Conservation (phyloP, 2,888 invertebrate genomes). For the Dione vanillae region DNA sequence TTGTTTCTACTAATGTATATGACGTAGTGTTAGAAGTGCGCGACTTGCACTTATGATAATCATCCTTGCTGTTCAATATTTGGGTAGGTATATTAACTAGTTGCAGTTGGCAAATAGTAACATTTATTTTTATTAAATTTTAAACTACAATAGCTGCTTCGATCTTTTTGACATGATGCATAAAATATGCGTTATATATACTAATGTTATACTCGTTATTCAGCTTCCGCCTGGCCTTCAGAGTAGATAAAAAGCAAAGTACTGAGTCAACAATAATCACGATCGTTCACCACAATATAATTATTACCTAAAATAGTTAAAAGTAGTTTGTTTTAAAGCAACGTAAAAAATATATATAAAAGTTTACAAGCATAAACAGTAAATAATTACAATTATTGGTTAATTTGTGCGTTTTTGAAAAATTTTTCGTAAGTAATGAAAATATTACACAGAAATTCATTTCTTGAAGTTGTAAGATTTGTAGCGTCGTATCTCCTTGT, state of each 20-base stretch:
- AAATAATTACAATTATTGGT: background rate
- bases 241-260: too few species aligned
- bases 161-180: too few species aligned
- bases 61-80: slow-evolving; percentile 84
- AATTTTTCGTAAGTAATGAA: background rate
- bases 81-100: slow-evolving; percentile 82
- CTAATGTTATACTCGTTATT: background rate
- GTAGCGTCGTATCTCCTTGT: slow-evolving; percentile 74
- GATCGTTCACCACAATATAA: too few species aligned
- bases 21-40: slow-evolving; percentile 25
- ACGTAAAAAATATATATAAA: background rate
- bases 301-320: too few species aligned
- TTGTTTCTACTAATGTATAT: slow-evolving; percentile 38
- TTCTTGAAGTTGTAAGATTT: slow-evolving; percentile 70
- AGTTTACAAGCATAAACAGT: too few species aligned
- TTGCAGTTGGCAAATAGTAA: slow-evolving; percentile 68
- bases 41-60: slow-evolving; percentile 74
- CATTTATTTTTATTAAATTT: slow-evolving; percentile 84
- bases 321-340: too few species aligned
- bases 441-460: background rate
- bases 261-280: too few species aligned
- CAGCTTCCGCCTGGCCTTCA: background rate
- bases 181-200: too few species aligned
- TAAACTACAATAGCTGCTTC: slow-evolving; percentile 79
- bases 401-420: background rate